These are phyloP conservation scores for Euura lappo DNA, from an alignment of 1,140 invertebrate genomes.

Conservation along the genomic window DNA sequence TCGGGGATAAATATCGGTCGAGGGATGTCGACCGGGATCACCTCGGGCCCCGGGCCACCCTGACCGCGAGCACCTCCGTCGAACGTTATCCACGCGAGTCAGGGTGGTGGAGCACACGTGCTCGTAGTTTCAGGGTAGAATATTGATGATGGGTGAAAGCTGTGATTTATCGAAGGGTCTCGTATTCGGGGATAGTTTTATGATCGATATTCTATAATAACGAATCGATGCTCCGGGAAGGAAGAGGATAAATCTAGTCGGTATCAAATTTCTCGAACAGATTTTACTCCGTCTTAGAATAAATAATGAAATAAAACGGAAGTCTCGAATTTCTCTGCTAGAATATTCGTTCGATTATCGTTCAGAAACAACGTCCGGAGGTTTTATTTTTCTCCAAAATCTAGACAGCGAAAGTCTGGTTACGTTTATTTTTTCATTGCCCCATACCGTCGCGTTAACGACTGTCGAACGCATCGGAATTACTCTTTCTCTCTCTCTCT, in stretches of 20 bases:
- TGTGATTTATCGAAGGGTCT: not conserved
- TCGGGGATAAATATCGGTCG: no score
- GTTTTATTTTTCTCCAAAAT: no score
- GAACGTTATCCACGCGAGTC: not conserved
- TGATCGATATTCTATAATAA: not conserved
- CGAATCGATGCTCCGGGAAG: not conserved
- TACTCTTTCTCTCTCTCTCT: not conserved
- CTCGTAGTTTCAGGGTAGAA: not conserved
- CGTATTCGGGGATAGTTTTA: not conserved
- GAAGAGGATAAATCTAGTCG: not conserved
- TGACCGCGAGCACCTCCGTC: not conserved
- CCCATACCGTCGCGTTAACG: no score
- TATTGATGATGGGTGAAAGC: conserved; percentile 1
- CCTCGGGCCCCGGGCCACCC: not conserved
- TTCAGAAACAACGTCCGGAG: no score
- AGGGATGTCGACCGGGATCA: not conserved
- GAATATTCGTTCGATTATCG: no score
- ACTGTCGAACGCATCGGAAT: not conserved
- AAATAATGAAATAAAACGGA: not conserved
- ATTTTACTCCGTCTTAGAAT: not conserved
- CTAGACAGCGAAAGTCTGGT: no score
- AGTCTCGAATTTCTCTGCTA: not conserved
- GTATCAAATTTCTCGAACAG: not conserved
- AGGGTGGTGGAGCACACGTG: not conserved
- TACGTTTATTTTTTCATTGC: no score